phyloP scores from a whole-genome alignment of 2,797 vertebrate species.

The Buceros bicornis region DNA sequence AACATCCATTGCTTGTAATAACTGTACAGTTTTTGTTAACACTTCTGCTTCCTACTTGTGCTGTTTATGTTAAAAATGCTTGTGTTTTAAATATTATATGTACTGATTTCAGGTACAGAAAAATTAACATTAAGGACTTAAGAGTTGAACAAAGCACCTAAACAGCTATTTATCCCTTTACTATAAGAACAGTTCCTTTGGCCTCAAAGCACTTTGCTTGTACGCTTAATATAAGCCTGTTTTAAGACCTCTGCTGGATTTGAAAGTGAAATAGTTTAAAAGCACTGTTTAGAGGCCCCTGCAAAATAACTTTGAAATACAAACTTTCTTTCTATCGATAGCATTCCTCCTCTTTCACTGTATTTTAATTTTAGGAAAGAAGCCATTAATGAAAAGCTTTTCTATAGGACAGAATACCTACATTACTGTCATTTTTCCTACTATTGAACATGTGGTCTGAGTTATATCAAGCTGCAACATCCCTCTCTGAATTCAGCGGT shows the following conservation, averaged over 20 bases:
- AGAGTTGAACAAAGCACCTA: not conserved
- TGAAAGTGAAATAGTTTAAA: not conserved
- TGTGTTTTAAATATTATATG: not conserved
- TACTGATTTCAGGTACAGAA: not conserved
- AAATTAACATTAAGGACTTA: not conserved
- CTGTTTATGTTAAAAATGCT: not conserved
- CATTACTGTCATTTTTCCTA: not conserved
- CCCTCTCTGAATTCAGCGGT: not conserved
- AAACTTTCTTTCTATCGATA: not conserved
- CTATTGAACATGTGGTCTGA: not conserved
- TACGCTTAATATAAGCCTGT: not conserved
- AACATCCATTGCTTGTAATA: not conserved
- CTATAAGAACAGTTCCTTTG: not conserved
- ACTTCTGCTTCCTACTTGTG: not conserved
- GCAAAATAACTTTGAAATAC: not conserved
- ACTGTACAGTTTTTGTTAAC: not conserved
- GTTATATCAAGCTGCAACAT: not conserved
- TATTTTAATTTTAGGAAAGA: not conserved
- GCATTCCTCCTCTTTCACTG: not conserved
- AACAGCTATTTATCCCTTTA: not conserved
- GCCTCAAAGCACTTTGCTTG: not conserved
- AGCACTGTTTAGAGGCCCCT: not conserved
- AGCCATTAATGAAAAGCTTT: not conserved
- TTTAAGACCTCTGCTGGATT: not conserved
- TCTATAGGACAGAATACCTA: not conserved